Percentiles rank a stretch among this genome's conserved stretches.
These are phyloP conservation scores for Drosophila prosaltans DNA, from an alignment of 1,140 invertebrate genomes.

Conservation along the genomic window DNA sequence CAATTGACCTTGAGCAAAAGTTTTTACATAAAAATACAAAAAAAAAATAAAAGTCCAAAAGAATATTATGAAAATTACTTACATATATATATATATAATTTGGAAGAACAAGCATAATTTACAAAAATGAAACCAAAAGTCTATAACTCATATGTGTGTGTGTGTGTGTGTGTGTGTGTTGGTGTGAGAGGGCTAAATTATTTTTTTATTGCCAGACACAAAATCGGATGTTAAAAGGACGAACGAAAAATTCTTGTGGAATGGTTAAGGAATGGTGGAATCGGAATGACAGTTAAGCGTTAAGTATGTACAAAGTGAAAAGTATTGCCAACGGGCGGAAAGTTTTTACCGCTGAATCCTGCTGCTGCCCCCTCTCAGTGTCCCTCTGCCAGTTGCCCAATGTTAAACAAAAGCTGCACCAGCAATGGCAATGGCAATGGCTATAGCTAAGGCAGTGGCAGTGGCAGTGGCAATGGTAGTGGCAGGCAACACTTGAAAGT, in stretches of 20 bases:
- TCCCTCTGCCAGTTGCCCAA: no score
- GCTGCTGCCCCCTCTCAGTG: no score
- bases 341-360: conserved; percentile 45
- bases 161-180: no score
- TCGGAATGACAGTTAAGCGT: conserved; percentile 73
- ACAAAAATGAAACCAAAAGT: conserved; percentile 13
- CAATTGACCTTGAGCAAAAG: conserved; percentile 12
- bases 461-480: conserved; percentile 20
- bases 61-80: conserved; percentile 6
- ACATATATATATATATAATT: neutral
- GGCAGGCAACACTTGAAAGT: conserved; percentile 55
- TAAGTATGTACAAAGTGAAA: conserved; percentile 77
- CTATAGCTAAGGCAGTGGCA: no score
- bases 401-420: no score
- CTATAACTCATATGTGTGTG: conserved; percentile 1
- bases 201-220: conserved; percentile 71
- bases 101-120: conserved; percentile 9
- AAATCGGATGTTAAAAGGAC: neutral
- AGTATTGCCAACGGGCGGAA: conserved; percentile 70
- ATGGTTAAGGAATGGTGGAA: no score
- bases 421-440: no score
- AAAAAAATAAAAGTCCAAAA: conserved; percentile 1
- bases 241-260: neutral
- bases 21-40: conserved; percentile 13
- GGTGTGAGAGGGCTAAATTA: conserved; percentile 54